Base-by-base conservation (phyloP, 2,888 invertebrate genomes). In the Xestia sexstrigata region DNA sequence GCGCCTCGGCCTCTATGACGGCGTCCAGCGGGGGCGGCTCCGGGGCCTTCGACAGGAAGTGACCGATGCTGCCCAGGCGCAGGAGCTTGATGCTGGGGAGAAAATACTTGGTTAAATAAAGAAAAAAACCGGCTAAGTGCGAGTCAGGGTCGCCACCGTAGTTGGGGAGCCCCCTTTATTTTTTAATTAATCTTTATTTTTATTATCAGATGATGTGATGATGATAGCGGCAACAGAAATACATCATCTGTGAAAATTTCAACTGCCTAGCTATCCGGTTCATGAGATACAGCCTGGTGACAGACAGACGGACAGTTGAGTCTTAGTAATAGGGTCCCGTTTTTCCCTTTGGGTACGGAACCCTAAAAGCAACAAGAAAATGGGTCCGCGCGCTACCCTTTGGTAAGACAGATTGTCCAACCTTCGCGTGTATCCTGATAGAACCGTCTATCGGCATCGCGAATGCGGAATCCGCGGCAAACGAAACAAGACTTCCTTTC, bases 21-120 rank as follows among this genome's bases (percentile, higher is more conserved):
- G 99, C 99, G 95, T 99, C 99, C 83, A 99, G 97, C 26, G 99
- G 99, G 60, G 99, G 99, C 0, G 99, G 99, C 93, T 99, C 99
- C 39, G 99, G 98, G 0, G 99, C 99, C 94, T 99, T 99, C 39
- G 99, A 99, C 78, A 99, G 97, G 95, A 99, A 99, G 93, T 98
- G 98, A 0, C 99, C 99, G 90, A 99, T 99, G 42, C 98, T 97
- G 71, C 99, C 99, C 9, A 99, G 97, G 4, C 98, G 97, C 5
- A 99, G 97, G 15, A 99, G 96, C 92, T 99, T 97, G 80, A 97
- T 97, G 84, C 97, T 96, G 92, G 0, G 82, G 85, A 13, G 7
- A 20, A 13, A 23, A 47, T 0, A 20, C 17, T 66, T 49, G 20
- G 49, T 60, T 45, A 35, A 26, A 49, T 35, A 26, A 15, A 7